Base-by-base conservation (phyloP, 2,113 vertebrate genomes). In the Cromileptes altivelis region DNA sequence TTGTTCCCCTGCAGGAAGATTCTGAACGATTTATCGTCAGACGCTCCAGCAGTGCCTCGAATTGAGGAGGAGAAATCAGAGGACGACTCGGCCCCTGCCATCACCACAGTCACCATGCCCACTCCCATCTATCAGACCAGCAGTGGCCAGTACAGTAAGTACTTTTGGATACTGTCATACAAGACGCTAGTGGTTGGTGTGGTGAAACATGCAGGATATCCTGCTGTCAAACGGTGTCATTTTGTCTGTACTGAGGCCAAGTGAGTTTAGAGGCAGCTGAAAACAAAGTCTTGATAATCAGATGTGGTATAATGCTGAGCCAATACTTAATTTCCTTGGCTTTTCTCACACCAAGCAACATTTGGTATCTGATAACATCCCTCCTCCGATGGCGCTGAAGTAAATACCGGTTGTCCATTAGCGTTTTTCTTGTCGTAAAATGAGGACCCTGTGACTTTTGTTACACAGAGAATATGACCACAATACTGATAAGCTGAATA, bases 101-200 rank as follows among this genome's bases (percentile, higher is more conserved):
- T 99, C 94, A 97, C 98, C 88, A 99, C 98, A 52, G 98, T 99
- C 78, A 99, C 97, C 49, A 97, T 99, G 97, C 98, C 98, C 91
- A 98, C 98, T 53, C 98, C 98, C 21, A 99, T 99, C 91, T 99
- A 99, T 91, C 98, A 99, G 94, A 99, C 98, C 70, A 99, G 98
- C 96, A 99, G 97, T 75, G 98, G 98, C 89, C 98, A 99, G 94
- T 99, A 99, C 92, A 99, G 98, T 99, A 94, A 94, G 98, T 86
- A 21, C 45, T 61, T n/a, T 18, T 1, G 3, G 0, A 55, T 7
- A n/a, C 17, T 30, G 14, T 15, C 0, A 62, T 9, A 62, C 30
- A 30, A 30, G 50, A 42, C 47, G 11, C 27, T 52, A 2, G 12
- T 11, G 30, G 40, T 47, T 6, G 18, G 49, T 53, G 52, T 74